A percentile compares a stretch with the other conserved stretches of the same genome.
These are phyloP conservation scores for Mactra quadrangularis DNA, from an alignment of 1,140 invertebrate species.

Conservation along the genomic window DNA sequence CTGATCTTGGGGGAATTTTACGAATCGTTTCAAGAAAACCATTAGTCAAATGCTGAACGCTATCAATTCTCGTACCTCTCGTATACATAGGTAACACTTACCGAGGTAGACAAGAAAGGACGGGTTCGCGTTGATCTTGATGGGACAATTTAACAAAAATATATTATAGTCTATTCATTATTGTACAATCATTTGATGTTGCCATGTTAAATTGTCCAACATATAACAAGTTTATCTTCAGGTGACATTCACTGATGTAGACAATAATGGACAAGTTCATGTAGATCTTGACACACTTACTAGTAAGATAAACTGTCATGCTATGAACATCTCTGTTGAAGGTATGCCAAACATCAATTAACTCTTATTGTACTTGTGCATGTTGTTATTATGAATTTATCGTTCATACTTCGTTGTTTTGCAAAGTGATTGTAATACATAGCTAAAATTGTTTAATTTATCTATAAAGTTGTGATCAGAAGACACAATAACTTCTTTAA, in stretches of 20 bases:
- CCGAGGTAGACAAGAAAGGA: conserved; percentile 37
- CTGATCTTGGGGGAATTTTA: too few relatives aligned
- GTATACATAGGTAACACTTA: conserved; percentile 17
- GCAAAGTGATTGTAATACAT: too few relatives aligned
- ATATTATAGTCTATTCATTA: neutral
- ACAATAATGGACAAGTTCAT: conserved; percentile 39
- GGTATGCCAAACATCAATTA: neutral
- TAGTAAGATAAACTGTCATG: conserved; percentile 8
- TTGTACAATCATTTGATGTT: neutral
- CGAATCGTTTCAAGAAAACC: too few relatives aligned
- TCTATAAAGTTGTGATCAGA: too few relatives aligned
- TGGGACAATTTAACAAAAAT: too few relatives aligned
- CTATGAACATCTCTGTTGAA: conserved; percentile 7
- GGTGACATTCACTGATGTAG: conserved; percentile 18
- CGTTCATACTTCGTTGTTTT: too few relatives aligned
- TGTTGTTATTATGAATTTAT: too few relatives aligned
- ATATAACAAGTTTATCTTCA: neutral
- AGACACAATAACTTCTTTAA: too few relatives aligned
- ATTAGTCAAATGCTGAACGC: too few relatives aligned
- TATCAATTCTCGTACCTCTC: too few relatives aligned
- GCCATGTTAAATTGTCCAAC: neutral
- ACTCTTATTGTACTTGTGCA: too few relatives aligned
- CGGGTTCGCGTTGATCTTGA: conserved; percentile 24
- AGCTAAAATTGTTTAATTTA: too few relatives aligned
- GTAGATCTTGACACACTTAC: conserved; percentile 22